Percentiles rank a stretch among this genome's conserved stretches.
These are phyloP conservation scores for Scortum barcoo DNA, from an alignment of 2,113 vertebrate species.

Conservation along the genomic window DNA sequence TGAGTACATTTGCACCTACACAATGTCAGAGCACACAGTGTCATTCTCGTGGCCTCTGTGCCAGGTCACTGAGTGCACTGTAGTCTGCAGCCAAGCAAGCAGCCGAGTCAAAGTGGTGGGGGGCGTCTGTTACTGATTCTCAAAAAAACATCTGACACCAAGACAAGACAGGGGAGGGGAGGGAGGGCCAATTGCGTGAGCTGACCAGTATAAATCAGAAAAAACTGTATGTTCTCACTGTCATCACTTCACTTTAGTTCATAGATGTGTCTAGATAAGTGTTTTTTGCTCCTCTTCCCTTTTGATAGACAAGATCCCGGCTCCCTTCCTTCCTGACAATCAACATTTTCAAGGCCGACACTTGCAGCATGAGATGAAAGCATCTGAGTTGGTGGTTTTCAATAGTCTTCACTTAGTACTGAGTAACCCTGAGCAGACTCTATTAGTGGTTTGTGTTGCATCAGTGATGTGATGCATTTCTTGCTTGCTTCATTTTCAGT, in stretches of 20 bases:
- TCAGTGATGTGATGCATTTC: constrained; percentile 31
- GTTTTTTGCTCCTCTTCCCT: background rate
- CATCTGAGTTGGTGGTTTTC: constrained; percentile 47
- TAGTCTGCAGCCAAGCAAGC: constrained; percentile 24
- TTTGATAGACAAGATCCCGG: background rate
- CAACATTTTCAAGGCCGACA: constrained; percentile 38
- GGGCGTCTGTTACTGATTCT: constrained; percentile 24
- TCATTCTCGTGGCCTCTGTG: background rate
- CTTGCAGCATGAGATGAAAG: constrained; percentile 45
- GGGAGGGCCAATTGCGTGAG: background rate
- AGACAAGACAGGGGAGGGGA: constrained; percentile 13
- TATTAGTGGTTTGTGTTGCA: constrained; percentile 58
- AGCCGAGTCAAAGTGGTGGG: constrained; percentile 19
- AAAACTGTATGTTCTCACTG: constrained; percentile 18
- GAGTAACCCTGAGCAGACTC: constrained; percentile 44
- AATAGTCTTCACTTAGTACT: constrained; percentile 40
- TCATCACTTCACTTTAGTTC: background rate
- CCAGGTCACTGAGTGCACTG: constrained; percentile 47
- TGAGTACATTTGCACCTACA: constrained; percentile 27
- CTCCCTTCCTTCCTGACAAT: constrained; percentile 9
- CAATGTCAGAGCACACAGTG: background rate
- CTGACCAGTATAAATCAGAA: background rate
- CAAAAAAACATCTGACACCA: constrained; percentile 6
- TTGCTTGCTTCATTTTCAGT: constrained; percentile 21
- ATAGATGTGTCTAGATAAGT: background rate